A percentile compares a stretch with the other conserved stretches of the same genome.
Conservation (phyloP, 2,113 vertebrate genomes). For the Ictalurus furcatus region DNA sequence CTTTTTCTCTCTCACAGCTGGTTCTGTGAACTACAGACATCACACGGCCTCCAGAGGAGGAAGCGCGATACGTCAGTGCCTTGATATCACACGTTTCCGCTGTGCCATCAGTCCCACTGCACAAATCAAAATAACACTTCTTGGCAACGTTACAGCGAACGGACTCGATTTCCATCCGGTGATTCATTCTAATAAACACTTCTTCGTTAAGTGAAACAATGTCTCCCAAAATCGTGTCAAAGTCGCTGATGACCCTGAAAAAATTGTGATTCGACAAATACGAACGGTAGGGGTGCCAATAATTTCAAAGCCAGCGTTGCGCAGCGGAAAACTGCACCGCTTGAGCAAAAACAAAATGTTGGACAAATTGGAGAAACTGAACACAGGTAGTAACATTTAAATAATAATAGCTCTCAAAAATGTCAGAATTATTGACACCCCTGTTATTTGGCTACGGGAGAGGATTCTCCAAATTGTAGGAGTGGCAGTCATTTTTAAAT, state of each 20-base stretch:
- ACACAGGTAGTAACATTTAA: not conserved
- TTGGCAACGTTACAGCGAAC: not conserved
- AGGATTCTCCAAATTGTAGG: not conserved
- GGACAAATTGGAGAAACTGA: not conserved
- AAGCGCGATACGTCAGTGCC: not conserved
- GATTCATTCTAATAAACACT: not conserved
- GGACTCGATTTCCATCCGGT: not conserved
- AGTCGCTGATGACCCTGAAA: not conserved
- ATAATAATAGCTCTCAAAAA: not conserved
- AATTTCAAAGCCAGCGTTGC: not conserved
- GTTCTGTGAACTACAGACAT: constrained; percentile 14
- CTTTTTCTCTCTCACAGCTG: constrained; percentile 3
- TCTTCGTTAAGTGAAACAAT: not conserved
- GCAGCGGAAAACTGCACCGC: not conserved
- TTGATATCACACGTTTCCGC: not conserved
- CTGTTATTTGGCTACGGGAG: not conserved
- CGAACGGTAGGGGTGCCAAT: not conserved
- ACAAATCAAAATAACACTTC: not conserved
- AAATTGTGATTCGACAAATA: not conserved
- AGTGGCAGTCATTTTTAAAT: not conserved
- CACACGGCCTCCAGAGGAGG: not conserved
- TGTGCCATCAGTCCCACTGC: not conserved
- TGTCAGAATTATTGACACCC: not conserved
- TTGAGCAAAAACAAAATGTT: not conserved
- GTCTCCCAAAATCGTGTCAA: not conserved